Conservation (phyloP, 2,797 vertebrate species). For the Notolabrus celidotus region DNA sequence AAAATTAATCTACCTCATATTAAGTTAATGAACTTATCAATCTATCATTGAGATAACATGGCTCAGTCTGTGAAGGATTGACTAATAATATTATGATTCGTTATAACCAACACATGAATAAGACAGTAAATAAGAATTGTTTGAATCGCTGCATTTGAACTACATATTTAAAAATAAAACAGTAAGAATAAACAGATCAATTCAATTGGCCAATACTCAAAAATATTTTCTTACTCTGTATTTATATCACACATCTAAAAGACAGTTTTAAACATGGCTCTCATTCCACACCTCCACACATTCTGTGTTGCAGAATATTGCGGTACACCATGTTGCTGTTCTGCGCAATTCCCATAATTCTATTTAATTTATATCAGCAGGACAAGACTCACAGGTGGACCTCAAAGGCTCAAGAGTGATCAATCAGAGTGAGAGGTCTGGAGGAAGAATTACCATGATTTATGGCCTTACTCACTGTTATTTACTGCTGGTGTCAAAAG, state of each 20-base stretch:
- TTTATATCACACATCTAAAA: background rate
- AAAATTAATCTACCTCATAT: no score
- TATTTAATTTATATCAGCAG: slow-evolving; percentile 45
- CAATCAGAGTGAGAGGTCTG: slow-evolving; percentile 57
- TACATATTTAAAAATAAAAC: no score
- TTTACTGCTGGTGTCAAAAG: slow-evolving; percentile 68
- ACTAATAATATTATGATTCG: no score
- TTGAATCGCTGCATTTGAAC: no score
- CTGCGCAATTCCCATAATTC: slow-evolving; percentile 39
- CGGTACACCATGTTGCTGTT: background rate
- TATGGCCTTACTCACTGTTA: slow-evolving; percentile 57
- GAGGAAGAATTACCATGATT: slow-evolving; percentile 66
- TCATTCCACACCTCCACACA: background rate
- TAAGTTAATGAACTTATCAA: no score
- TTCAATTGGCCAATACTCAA: no score
- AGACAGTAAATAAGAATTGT: no score
- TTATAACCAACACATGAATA: no score
- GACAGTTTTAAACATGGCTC: background rate
- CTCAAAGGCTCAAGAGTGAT: slow-evolving; percentile 64
- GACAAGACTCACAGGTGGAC: slow-evolving; percentile 56
- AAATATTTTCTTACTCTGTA: background rate
- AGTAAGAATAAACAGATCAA: background rate
- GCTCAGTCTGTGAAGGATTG: no score
- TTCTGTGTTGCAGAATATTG: background rate
- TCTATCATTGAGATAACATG: no score